Evolutionary conservation across 2,113 vertebrate species (phyloP).

Genomic region (Petroica traversi): DNA sequence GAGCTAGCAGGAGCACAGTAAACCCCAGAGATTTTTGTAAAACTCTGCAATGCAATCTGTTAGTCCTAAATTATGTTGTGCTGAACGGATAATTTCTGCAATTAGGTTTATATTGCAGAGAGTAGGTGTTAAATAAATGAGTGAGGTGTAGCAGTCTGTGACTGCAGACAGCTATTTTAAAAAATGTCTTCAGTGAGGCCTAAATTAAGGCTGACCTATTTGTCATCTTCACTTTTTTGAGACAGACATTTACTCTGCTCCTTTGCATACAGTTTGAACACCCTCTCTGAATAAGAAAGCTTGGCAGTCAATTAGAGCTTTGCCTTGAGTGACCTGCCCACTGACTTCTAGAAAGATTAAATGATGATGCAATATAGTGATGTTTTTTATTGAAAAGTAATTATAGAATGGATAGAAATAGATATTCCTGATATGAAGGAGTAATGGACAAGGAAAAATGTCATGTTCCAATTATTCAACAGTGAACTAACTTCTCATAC

Average conservation of each 20-base stretch:
- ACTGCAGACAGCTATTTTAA: slow-evolving; percentile 10
- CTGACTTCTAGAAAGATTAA: slow-evolving; percentile 16
- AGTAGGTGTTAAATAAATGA: slow-evolving; percentile 11
- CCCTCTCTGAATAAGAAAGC: background rate
- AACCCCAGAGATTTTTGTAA: background rate
- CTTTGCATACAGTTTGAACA: background rate
- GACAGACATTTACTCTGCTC: background rate
- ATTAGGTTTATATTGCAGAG: slow-evolving; percentile 23
- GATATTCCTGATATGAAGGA: background rate
- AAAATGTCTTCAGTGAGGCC: background rate
- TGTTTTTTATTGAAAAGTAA: background rate
- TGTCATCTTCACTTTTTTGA: background rate
- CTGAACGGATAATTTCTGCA: slow-evolving; percentile 13
- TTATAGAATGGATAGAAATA: background rate
- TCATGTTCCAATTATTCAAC: background rate
- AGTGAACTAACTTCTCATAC: background rate
- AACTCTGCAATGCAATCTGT: background rate
- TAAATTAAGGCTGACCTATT: slow-evolving; percentile 28
- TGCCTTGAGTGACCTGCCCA: background rate
- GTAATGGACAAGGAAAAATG: background rate
- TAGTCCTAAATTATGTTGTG: slow-evolving; percentile 17
- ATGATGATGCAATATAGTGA: background rate
- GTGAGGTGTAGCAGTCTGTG: background rate
- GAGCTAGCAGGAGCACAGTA: background rate
- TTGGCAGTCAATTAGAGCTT: background rate